Evolutionary conservation across 2,797 vertebrate genomes (phyloP).

Genomic region (Rachycentron canadum): DNA sequence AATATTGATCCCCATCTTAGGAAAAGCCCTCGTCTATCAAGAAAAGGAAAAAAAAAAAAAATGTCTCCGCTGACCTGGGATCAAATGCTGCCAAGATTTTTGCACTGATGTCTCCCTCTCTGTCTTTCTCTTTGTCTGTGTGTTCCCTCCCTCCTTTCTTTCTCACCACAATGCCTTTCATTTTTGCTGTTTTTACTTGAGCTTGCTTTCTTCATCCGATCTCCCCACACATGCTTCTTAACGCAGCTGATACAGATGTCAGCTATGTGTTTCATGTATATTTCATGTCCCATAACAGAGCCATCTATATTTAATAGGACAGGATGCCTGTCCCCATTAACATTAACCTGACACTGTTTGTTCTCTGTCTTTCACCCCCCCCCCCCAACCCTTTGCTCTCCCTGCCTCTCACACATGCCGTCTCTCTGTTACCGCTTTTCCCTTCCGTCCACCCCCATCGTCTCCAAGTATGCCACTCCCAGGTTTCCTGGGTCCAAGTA

Average conservation of each 20-base stretch:
- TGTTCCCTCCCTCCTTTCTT: slow-evolving; percentile 25
- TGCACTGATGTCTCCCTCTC: slow-evolving; percentile 47
- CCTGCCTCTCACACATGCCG: background rate
- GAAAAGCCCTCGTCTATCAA: slow-evolving; percentile 37
- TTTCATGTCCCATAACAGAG: slow-evolving; percentile 74
- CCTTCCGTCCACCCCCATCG: slow-evolving; percentile 32
- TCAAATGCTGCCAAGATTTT: slow-evolving; percentile 62
- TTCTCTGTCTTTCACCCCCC: slow-evolving; percentile 47
- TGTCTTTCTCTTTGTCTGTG: slow-evolving; percentile 30
- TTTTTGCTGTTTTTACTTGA: slow-evolving; percentile 39
- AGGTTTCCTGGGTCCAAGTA: slow-evolving; percentile 41
- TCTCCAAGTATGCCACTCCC: slow-evolving; percentile 27
- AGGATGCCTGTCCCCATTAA: slow-evolving; percentile 72
- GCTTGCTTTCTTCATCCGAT: slow-evolving; percentile 12
- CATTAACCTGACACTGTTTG: slow-evolving; percentile 73
- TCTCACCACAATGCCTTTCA: slow-evolving; percentile 35
- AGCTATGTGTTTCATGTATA: slow-evolving; percentile 75
- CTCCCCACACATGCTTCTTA: slow-evolving; percentile 50
- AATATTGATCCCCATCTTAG: slow-evolving; percentile 66
- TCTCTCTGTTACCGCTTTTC: background rate
- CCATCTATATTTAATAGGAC: slow-evolving; percentile 78
- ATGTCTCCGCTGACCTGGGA: slow-evolving; percentile 36
- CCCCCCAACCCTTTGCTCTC: background rate
- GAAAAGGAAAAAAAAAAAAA: slow-evolving; percentile 5
- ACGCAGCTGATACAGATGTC: slow-evolving; percentile 69